phyloP scores from a whole-genome alignment of 2,113 vertebrate species.

The Nothoprocta pentlandii region DNA sequence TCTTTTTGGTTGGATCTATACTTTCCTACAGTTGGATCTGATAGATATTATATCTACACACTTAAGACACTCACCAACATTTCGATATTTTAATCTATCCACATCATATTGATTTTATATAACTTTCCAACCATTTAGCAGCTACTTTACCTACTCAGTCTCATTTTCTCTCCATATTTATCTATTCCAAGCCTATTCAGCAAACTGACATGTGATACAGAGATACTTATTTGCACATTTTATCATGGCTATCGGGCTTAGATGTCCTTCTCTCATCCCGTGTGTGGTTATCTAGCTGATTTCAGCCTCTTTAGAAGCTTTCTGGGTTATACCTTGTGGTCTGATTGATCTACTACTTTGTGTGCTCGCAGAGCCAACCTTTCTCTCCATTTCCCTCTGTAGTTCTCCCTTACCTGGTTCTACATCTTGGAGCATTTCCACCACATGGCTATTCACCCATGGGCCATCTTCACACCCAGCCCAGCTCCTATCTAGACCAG shows the following conservation, averaged over 20 bases:
- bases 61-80: neutral
- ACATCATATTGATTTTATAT: neutral
- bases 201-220: neutral
- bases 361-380: neutral
- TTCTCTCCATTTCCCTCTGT: neutral
- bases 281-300: neutral
- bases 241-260: neutral
- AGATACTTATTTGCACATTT: neutral
- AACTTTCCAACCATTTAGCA: neutral
- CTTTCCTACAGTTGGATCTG: neutral
- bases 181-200: neutral
- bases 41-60: neutral
- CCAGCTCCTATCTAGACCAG: neutral
- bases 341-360: neutral
- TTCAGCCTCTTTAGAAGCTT: neutral
- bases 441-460: accelerated
- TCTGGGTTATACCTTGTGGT: neutral
- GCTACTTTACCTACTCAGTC: neutral
- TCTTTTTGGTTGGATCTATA: neutral
- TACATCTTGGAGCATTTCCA: neutral
- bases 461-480: neutral
- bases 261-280: neutral
- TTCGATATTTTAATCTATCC: neutral
- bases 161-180: neutral
- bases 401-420: neutral